phyloP scores from a whole-genome alignment of 2,888 invertebrate species.

The Trachelus troglodyta region DNA sequence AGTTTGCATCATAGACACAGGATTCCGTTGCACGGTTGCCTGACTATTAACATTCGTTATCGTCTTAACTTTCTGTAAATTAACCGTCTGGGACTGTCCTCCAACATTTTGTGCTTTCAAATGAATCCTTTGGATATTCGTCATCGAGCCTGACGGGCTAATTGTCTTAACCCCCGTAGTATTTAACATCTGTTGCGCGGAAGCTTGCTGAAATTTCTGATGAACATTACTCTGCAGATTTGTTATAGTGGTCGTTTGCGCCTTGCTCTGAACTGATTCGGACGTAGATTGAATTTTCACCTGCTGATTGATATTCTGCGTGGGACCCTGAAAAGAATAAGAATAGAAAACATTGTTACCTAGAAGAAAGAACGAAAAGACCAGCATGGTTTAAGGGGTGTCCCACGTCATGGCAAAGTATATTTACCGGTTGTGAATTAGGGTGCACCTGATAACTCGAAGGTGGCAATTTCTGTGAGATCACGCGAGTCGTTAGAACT shows the following conservation, averaged over 20 bases:
- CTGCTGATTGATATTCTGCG: constrained; percentile 36
- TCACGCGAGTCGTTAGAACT: constrained; percentile 44
- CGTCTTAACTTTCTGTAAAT: constrained; percentile 50
- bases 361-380: background rate
- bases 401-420: constrained; percentile 24
- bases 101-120: constrained; percentile 41
- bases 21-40: constrained; percentile 40
- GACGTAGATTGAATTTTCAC: constrained; percentile 32
- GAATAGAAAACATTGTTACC: constrained; percentile 14
- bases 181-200: constrained; percentile 31
- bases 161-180: constrained; percentile 40
- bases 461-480: constrained; percentile 47
- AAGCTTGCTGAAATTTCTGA: constrained; percentile 39
- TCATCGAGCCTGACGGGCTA: constrained; percentile 32
- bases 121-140: constrained; percentile 52
- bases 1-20: constrained; percentile 44
- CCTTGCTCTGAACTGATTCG: constrained; percentile 26
- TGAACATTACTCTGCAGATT: constrained; percentile 34
- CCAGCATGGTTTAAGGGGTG: background rate
- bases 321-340: constrained; percentile 23
- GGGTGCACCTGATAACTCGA: constrained; percentile 32
- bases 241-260: constrained; percentile 27
- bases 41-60: constrained; percentile 35
- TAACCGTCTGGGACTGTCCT: constrained; percentile 41
- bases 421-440: constrained; percentile 27